Percentiles rank a stretch among this genome's conserved stretches.
Evolutionary conservation across 2,113 vertebrate species (phyloP).

Genomic region (Psammodynastes pulverulentus): DNA sequence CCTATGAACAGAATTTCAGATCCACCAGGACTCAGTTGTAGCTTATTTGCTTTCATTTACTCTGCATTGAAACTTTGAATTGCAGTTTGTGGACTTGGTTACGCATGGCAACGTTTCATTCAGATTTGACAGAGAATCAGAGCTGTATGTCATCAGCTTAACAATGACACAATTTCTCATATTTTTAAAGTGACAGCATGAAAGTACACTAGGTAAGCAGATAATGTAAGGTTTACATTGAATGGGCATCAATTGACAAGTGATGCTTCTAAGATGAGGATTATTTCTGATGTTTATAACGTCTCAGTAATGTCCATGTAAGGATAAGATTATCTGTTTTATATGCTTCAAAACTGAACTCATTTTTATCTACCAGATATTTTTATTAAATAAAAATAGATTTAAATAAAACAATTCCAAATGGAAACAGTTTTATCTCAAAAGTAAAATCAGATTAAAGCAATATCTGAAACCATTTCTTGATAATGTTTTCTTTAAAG

Average conservation of each 20-base stretch:
- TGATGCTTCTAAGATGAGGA: background rate
- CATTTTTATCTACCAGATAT: background rate
- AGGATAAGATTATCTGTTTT: background rate
- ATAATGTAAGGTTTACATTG: background rate
- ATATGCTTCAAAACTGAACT: background rate
- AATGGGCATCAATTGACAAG: background rate
- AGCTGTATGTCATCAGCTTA: background rate
- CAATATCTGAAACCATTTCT: background rate
- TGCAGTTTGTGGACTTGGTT: background rate
- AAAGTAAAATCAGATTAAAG: background rate
- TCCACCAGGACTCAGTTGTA: background rate
- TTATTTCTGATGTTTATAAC: background rate
- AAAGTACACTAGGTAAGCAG: background rate
- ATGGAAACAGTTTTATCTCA: background rate
- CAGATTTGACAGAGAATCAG: background rate
- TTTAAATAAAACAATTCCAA: background rate
- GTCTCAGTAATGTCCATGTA: background rate
- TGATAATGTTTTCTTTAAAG: background rate
- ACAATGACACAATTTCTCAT: background rate
- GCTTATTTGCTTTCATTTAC: background rate
- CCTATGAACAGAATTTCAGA: background rate
- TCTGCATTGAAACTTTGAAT: background rate
- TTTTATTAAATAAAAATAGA: background rate
- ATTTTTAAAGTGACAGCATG: background rate
- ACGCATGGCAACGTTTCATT: background rate